A percentile compares a stretch with the other conserved stretches of the same genome.
phyloP scores from a whole-genome alignment of 2,797 vertebrate genomes.

The Crenichthys baileyi region DNA sequence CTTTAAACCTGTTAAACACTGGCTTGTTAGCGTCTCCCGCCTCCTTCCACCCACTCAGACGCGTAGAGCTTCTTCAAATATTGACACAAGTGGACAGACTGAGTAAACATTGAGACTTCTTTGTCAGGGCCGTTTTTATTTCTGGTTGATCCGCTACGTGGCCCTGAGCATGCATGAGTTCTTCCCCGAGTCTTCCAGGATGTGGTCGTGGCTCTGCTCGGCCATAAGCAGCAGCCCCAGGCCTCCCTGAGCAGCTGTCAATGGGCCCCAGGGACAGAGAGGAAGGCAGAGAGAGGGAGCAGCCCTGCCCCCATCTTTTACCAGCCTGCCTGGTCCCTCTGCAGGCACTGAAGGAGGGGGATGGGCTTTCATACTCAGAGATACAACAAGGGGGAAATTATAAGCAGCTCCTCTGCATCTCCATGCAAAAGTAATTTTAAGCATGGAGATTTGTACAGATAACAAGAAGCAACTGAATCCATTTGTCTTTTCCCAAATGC shows the following conservation, averaged over 20 bases:
- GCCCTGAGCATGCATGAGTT: conserved; percentile 31
- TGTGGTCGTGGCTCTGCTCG: conserved; percentile 46
- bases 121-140: conserved; percentile 47
- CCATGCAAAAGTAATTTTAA: conserved; percentile 17
- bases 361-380: conserved; percentile 52
- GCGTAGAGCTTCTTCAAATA: conserved; percentile 62
- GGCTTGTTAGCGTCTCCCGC: conserved; percentile 23
- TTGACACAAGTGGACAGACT: conserved; percentile 69
- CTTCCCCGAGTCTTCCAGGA: conserved; percentile 56
- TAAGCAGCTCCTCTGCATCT: conserved; percentile 34
- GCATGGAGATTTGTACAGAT: conserved; percentile 5
- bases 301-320: conserved; percentile 74
- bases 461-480: not conserved
- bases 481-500: conserved; percentile 12
- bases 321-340: conserved; percentile 61
- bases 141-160: conserved; percentile 29
- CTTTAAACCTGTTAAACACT: conserved; percentile 50
- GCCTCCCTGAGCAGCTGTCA: conserved; percentile 76
- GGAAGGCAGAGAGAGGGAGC: conserved; percentile 37
- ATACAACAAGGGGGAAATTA: conserved; percentile 37
- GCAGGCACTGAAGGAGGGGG: conserved; percentile 69
- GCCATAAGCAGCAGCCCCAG: conserved; percentile 58
- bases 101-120: conserved; percentile 66
- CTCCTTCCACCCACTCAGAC: conserved; percentile 25
- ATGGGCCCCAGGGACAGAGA: conserved; percentile 57